phyloP scores from a whole-genome alignment of 2,113 vertebrate species.

The Neopipo cinnamomea region DNA sequence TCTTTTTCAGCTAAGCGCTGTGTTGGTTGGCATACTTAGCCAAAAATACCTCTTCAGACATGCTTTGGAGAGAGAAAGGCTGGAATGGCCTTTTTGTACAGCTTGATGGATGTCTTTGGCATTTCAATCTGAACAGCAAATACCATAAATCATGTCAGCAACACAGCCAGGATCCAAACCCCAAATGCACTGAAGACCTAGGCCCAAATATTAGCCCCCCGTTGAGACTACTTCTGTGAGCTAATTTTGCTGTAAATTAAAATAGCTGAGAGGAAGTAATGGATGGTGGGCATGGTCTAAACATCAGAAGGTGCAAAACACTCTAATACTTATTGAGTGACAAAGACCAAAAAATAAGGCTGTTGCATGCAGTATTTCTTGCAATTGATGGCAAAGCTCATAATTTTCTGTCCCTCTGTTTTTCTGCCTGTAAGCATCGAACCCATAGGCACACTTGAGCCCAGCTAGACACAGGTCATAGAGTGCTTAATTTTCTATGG shows the following conservation, averaged over 20 bases:
- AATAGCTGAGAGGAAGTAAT: background rate
- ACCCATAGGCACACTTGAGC: background rate
- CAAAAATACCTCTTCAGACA: background rate
- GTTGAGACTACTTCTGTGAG: background rate
- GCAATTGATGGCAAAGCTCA: background rate
- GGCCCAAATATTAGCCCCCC: background rate
- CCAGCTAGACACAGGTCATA: background rate
- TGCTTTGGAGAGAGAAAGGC: background rate
- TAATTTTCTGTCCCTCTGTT: background rate
- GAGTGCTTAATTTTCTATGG: background rate
- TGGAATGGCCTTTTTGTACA: background rate
- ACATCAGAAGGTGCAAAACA: background rate
- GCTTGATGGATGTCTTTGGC: background rate
- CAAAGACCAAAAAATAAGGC: background rate
- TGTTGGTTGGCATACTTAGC: background rate
- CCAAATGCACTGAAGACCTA: background rate
- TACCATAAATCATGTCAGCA: slow-evolving; percentile 11
- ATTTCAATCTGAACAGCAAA: slow-evolving; percentile 7
- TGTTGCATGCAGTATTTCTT: background rate
- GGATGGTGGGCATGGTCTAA: background rate
- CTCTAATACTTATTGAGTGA: background rate
- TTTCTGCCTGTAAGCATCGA: background rate
- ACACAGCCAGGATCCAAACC: background rate
- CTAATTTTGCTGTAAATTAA: background rate
- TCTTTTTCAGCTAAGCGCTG: background rate